phyloP scores from a whole-genome alignment of 2,113 vertebrate species.

The Cygnus atratus region DNA sequence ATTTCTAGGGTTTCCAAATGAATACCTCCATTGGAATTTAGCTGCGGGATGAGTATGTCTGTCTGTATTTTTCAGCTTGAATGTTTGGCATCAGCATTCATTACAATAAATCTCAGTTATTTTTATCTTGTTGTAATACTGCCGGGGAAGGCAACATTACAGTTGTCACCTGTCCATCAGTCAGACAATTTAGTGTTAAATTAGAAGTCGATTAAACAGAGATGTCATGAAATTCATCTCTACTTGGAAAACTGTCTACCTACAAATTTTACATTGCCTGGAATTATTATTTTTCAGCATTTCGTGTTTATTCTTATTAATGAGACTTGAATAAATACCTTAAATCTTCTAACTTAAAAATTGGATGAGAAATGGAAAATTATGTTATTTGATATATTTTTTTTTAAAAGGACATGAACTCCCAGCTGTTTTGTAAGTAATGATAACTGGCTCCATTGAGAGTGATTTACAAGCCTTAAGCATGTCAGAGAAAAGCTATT shows the following conservation, averaged over 20 bases:
- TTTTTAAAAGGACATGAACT: neutral
- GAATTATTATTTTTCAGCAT: neutral
- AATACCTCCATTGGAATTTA: neutral
- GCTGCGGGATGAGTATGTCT: neutral
- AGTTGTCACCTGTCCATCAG: neutral
- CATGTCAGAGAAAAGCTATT: neutral
- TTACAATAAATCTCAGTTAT: neutral
- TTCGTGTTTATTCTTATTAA: neutral
- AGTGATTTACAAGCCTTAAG: neutral
- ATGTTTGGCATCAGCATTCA: neutral
- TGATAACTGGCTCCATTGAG: neutral
- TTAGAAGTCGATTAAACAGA: neutral
- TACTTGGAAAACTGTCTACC: neutral
- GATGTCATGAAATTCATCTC: neutral
- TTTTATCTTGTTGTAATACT: neutral
- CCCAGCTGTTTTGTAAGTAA: neutral
- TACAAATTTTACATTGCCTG: neutral
- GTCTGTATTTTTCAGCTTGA: neutral
- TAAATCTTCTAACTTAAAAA: neutral
- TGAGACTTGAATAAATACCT: neutral
- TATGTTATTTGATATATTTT: neutral
- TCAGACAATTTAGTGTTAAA: neutral
- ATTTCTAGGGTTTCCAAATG: neutral
- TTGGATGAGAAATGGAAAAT: neutral
- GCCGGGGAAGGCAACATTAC: neutral